phyloP scores from a whole-genome alignment of 1,140 invertebrate genomes.

The Caenorhabditis tropicalis region DNA sequence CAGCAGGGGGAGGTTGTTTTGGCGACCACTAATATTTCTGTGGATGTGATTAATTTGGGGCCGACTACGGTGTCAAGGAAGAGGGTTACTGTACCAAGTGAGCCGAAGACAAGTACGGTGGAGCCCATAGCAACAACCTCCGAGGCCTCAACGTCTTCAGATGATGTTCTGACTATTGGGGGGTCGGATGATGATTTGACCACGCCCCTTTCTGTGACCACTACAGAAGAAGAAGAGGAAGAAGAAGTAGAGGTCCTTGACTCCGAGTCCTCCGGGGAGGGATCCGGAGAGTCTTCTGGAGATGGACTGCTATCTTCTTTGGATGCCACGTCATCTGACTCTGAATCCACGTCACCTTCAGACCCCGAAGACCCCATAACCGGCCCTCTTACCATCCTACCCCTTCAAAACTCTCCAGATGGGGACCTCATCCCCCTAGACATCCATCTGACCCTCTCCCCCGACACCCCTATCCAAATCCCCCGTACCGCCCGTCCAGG shows the following conservation, averaged over 20 bases:
- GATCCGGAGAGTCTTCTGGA: background rate
- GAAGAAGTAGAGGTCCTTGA: slow-evolving; percentile 17
- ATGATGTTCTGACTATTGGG: background rate
- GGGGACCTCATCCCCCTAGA: background rate
- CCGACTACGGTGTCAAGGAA: slow-evolving; percentile 45
- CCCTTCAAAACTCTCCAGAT: background rate
- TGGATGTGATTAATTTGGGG: slow-evolving; percentile 20
- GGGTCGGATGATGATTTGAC: slow-evolving; percentile 31
- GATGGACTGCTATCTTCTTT: background rate
- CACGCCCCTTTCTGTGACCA: background rate
- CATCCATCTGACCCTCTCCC: background rate
- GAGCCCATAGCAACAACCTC: background rate
- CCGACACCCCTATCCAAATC: background rate
- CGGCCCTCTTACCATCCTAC: background rate
- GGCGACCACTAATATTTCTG: slow-evolving; percentile 17
- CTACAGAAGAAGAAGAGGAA: slow-evolving; percentile 11
- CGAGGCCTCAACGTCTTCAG: background rate
- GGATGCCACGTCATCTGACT: background rate
- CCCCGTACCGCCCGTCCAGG: background rate
- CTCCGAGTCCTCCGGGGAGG: background rate
- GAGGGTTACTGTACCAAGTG: background rate
- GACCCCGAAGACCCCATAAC: background rate
- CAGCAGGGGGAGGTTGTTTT: background rate
- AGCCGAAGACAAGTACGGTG: background rate
- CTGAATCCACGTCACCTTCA: background rate